Evolutionary conservation across 2,113 vertebrate genomes (phyloP), one percentile per base, ranked within the genome.

Genomic region (Falco punctatus): DNA sequence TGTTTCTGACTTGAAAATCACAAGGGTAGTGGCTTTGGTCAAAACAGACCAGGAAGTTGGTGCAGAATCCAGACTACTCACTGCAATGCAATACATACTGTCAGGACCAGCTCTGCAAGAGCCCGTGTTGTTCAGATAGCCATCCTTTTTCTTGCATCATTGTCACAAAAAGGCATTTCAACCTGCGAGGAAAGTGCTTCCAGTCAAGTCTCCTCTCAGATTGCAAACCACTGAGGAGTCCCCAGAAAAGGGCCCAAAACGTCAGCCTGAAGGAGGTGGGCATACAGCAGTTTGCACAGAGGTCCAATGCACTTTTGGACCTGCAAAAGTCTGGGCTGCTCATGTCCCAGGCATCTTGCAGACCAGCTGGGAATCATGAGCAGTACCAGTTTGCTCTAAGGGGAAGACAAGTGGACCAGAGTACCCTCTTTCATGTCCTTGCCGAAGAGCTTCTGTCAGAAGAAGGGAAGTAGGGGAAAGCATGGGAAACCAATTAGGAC

Each of bases 241-340:
- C 35, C 38, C 61, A 61, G 59, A 52, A 84, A 72, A 75, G 38
- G 15, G 46, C 24, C 42, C 65, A 66, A 49, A 79, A 51, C 2
- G 1, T 38, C 77, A 83, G 15, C 30, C 83, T 73, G 67, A 18
- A 83, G 59, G 8, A 54, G 46, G 24, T 2, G 16, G 46, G 6
- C 24, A 5, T 4, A 5, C 2, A 70, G 33, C 16, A 33, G 8
- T 30, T 42, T 30, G 11, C 27, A 38, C 15, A 8, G 58, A 6
- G 15, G 9, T 73, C 26, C 67, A 57, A 10, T 3, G 22, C 26
- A 20, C 10, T 58, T 86, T 46, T 22, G 58, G 64, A 73, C 4
- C 5, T 49, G 52, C 15, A 70, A 27, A 67, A 11, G 33, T 4
- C 10, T 2, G 0, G 5, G 52, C 5, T 28, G 30, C n/a, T 20